These are phyloP conservation scores for Monarcha castaneiventris DNA, from an alignment of 2,113 vertebrate genomes.

Conservation along the genomic window DNA sequence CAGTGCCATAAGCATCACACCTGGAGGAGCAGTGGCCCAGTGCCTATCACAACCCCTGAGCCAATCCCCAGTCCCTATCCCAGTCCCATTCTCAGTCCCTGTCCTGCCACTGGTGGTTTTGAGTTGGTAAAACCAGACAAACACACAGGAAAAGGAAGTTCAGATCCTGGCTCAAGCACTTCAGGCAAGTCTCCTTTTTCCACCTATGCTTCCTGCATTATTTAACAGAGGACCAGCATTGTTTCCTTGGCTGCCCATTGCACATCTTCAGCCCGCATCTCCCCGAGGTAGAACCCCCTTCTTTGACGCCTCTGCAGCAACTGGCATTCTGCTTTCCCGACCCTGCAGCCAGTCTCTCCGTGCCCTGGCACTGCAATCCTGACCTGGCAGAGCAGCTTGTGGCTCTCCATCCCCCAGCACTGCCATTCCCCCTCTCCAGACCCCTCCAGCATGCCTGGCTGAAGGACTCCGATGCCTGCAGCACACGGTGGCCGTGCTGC, in stretches of 20 bases:
- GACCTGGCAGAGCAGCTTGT: not conserved
- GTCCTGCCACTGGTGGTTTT: not conserved
- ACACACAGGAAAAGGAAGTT: not conserved
- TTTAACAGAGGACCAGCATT: not conserved
- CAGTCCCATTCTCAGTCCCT: not conserved
- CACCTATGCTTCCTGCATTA: rapidly evolving
- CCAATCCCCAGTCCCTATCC: not conserved
- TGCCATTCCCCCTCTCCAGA: not conserved
- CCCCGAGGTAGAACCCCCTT: rapidly evolving
- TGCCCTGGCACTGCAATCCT: not conserved
- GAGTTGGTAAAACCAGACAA: not conserved
- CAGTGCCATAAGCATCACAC: not conserved
- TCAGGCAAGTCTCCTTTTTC: not conserved
- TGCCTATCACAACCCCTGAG: not conserved
- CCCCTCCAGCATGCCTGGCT: not conserved
- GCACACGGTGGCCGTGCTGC: not conserved
- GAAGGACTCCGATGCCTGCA: not conserved
- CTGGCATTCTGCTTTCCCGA: rapidly evolving
- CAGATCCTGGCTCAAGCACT: not conserved
- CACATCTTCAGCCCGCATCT: not conserved
- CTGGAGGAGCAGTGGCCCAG: not conserved
- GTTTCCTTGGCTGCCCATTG: not conserved
- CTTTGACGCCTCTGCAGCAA: not conserved
- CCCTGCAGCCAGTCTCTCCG: not conserved
- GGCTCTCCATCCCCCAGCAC: not conserved